phyloP scores from a whole-genome alignment of 1,140 invertebrate species.

The Polypedilum pembai region DNA sequence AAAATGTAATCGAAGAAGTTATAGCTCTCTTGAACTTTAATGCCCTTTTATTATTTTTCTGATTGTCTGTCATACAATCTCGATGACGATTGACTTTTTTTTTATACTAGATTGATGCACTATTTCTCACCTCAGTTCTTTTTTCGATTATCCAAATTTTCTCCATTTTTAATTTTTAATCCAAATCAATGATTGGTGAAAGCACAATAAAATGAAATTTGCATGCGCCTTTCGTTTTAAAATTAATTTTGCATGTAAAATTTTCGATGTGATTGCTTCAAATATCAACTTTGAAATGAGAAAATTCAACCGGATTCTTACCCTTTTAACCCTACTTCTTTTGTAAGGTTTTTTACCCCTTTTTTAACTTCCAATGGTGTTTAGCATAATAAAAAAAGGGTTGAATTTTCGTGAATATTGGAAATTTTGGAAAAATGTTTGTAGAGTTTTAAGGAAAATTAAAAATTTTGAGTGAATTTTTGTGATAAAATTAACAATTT shows the following conservation, averaged over 20 bases:
- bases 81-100: neutral
- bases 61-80: neutral
- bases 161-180: too few relatives aligned
- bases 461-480: neutral
- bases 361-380: constrained; percentile 23
- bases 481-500: too few relatives aligned
- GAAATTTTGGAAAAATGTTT: neutral
- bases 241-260: neutral
- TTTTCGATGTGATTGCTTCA: neutral
- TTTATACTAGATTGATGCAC: too few relatives aligned
- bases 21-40: constrained; percentile 27
- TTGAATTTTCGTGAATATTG: constrained; percentile 8
- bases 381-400: constrained; percentile 28
- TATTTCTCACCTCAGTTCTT: too few relatives aligned
- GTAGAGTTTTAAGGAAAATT: constrained; percentile 5
- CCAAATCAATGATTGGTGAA: too few relatives aligned
- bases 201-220: too few relatives aligned
- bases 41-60: constrained; percentile 21
- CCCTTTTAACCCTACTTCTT: constrained; percentile 20
- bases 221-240: neutral
- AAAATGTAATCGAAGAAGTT: constrained; percentile 28
- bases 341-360: neutral
- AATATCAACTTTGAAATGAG: neutral
- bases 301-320: neutral
- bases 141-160: too few relatives aligned